Conservation (phyloP, 2,888 invertebrate species). For the Drosophila picticornis region DNA sequence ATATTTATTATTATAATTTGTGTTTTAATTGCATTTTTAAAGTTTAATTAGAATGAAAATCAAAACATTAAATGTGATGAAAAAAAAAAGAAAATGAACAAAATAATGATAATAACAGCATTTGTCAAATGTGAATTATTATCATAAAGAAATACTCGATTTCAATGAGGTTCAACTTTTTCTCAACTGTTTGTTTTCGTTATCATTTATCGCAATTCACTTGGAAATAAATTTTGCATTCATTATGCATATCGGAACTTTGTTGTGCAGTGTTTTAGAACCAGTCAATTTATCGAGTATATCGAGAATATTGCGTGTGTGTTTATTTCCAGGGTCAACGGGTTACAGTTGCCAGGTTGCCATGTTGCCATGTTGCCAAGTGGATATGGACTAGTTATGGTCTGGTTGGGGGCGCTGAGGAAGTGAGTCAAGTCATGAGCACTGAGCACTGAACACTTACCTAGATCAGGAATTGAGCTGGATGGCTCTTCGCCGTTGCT, state of each 20-base stretch:
- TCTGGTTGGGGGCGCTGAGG: conserved; percentile 2
- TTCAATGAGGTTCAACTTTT: neutral
- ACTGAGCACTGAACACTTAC: conserved; percentile 88
- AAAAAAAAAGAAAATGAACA: too few relatives aligned
- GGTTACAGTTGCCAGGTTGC: conserved; percentile 49
- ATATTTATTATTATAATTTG: too few relatives aligned
- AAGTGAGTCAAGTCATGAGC: conserved; percentile 1
- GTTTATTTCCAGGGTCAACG: conserved; percentile 66
- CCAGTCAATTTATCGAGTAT: conserved; percentile 16
- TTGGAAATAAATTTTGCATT: neutral
- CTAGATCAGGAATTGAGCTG: conserved; percentile 95
- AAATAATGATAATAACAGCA: neutral
- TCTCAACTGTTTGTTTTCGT: neutral
- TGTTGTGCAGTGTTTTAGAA: conserved; percentile 28
- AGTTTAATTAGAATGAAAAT: too few relatives aligned
- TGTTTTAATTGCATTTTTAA: too few relatives aligned
- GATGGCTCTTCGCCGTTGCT: conserved; percentile 90
- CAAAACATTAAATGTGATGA: too few relatives aligned
- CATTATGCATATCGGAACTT: neutral
- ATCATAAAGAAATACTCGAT: neutral
- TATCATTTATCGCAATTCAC: neutral
- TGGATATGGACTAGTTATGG: neutral
- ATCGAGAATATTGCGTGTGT: conserved; percentile 10
- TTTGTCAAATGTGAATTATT: neutral
- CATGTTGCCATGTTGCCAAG: conserved; percentile 10